Conservation (phyloP, 1,140 invertebrate species). For the Delia radicum region DNA sequence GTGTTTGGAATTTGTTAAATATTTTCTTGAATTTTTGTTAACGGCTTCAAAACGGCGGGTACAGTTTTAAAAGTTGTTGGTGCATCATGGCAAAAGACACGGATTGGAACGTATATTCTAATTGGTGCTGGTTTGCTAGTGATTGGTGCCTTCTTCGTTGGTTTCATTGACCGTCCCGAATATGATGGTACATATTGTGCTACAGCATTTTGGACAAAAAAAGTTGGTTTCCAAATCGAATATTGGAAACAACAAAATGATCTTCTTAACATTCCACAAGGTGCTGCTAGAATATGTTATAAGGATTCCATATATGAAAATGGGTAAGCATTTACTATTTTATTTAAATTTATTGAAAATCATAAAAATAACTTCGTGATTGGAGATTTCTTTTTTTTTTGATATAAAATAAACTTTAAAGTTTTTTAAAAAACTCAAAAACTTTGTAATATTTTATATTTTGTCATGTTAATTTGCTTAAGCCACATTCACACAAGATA, state of each 20-base stretch:
- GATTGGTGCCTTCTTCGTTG: constrained; percentile 66
- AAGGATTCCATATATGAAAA: constrained; percentile 66
- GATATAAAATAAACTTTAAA: no score
- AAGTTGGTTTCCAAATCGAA: constrained; percentile 68
- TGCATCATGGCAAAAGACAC: constrained; percentile 74
- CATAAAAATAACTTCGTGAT: no score
- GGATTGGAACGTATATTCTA: constrained; percentile 70
- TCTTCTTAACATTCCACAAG: constrained; percentile 62
- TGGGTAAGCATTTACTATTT: no score
- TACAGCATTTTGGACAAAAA: constrained; percentile 68
- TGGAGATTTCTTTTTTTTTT: no score
- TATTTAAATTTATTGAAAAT: background rate
- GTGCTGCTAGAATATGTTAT: constrained; percentile 71
- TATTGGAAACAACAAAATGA: constrained; percentile 77
- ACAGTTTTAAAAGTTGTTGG: constrained; percentile 75
- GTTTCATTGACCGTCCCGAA: constrained; percentile 67
- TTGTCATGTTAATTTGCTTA: no score
- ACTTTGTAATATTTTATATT: no score
- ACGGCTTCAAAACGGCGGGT: constrained; percentile 47
- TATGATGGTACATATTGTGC: constrained; percentile 69
- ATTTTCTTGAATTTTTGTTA: constrained; percentile 1
- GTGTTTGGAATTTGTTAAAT: background rate
- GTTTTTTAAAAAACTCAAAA: no score
- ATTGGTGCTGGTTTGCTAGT: constrained; percentile 66
- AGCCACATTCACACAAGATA: no score